phyloP scores from a whole-genome alignment of 1,140 invertebrate genomes.

The Danaus melanippus region DNA sequence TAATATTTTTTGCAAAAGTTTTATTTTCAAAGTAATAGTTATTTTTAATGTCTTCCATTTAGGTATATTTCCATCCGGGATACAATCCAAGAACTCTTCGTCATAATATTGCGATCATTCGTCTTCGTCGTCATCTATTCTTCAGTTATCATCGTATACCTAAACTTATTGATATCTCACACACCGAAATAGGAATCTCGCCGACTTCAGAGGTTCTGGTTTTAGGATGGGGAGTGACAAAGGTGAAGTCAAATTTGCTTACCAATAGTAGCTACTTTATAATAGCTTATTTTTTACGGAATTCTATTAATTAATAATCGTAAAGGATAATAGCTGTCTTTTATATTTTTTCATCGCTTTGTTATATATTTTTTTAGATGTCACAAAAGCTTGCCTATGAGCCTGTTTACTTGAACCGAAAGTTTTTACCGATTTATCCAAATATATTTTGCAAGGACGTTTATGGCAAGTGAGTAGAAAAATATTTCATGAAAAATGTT shows the following conservation, averaged over 20 bases:
- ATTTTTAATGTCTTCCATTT: neutral
- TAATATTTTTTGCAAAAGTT: neutral
- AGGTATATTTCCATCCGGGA: conserved; percentile 60
- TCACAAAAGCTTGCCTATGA: conserved; percentile 44
- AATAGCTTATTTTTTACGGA: too few species aligned
- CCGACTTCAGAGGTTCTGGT: conserved; percentile 46
- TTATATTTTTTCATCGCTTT: neutral
- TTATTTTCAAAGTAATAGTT: too few species aligned
- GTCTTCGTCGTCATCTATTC: conserved; percentile 36
- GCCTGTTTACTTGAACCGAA: conserved; percentile 54
- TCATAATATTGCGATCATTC: conserved; percentile 51
- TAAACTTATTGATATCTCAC: conserved; percentile 43
- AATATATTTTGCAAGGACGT: conserved; percentile 57
- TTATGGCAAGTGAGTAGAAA: conserved; percentile 50
- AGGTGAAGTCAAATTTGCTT: conserved; percentile 26
- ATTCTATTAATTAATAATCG: too few species aligned
- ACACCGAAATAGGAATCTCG: conserved; percentile 23
- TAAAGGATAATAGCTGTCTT: neutral
- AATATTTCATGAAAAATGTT: too few species aligned
- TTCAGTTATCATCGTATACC: conserved; percentile 46
- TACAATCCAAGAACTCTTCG: conserved; percentile 46
- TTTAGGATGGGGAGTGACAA: conserved; percentile 58
- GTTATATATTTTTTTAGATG: conserved; percentile 32
- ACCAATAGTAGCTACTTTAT: too few species aligned
- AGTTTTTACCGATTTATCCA: conserved; percentile 51